Base-by-base conservation (phyloP, 2,113 vertebrate genomes). In the Promerops cafer region DNA sequence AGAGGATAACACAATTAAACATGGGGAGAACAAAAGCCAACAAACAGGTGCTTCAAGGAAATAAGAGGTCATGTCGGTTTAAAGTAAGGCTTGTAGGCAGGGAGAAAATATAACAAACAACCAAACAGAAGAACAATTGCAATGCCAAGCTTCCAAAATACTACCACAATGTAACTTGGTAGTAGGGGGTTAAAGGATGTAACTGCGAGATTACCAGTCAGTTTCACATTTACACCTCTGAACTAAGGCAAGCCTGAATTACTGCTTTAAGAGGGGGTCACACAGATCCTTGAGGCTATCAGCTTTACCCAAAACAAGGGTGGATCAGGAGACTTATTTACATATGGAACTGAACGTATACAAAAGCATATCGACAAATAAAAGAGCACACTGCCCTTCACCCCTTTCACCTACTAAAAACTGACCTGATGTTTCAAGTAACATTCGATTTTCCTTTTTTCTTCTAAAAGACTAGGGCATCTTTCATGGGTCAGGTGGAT, bases 301-400 rank as follows among this genome's bases (percentile, higher is more conserved):
- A 68, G 68, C 37, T 37, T 42, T 37, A 61, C 0, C 0, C 13
- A 40, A 26, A 85, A 9, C 31, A 44, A 44, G 47, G 1, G 1
- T 7, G 39, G 45, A 84, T 57, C 16, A 16, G 13, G 3, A 63
- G 19, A 15, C 5, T 37, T 76, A 76, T 20, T 82, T 53, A 76
- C 44, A 68, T 52, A 61, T 13, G 26, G 49, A 8, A 15, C 40
- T 72, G 50, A 92, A 49, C 10, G 45, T 8, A 37, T 0, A 79
- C 30, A 64, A n/a, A 24, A 21, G 3, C 61, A 71, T 33, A 82
- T 3, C 0, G 2, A 45, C 3, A 33, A 70, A 59, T 17, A n/a
- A 27, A 47, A 80, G 18, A 87, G 30, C 76, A 77, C 33, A 10
- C 39, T 15, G 83, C 39, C 69, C 80, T 83, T 92, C 83, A 90